Evolutionary conservation across 2,888 invertebrate species (phyloP).

Genomic region (Mesochorus sp.): DNA sequence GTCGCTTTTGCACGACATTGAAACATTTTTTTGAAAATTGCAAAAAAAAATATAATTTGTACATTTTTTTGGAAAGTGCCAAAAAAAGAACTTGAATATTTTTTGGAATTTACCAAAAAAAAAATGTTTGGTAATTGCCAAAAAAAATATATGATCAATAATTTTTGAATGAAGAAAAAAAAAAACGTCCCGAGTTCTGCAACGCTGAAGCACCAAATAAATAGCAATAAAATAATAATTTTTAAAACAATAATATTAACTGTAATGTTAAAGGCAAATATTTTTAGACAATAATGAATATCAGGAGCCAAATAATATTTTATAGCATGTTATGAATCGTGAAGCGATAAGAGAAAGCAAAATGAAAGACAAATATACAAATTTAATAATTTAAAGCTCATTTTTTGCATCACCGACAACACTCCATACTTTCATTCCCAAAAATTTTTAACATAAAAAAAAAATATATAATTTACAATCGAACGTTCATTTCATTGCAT

Average conservation of each 20-base stretch:
- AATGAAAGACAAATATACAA: conserved; percentile 37
- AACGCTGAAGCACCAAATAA: no score
- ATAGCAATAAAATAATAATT: no score
- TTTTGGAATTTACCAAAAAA: no score
- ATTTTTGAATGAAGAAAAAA: no score
- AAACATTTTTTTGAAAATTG: not conserved
- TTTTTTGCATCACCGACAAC: conserved; percentile 36
- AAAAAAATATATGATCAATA: no score
- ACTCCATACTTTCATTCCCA: not conserved
- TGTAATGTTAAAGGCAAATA: no score
- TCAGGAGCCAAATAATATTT: conserved; percentile 57
- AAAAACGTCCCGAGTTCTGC: no score
- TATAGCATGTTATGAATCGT: conserved; percentile 58
- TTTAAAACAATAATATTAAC: no score
- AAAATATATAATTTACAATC: conserved; percentile 11
- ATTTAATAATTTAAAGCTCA: conserved; percentile 37
- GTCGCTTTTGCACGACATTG: conserved; percentile 51
- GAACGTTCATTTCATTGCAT: conserved; percentile 69
- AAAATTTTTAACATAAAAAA: not conserved
- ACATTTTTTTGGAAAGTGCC: not conserved
- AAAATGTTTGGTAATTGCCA: no score
- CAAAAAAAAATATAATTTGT: not conserved
- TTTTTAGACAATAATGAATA: conserved; percentile 23
- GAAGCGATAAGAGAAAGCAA: conserved; percentile 21
- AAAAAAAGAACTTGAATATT: no score